These are phyloP conservation scores for Sorex maritimensis DNA, from an alignment of 2,797 vertebrate species.

Conservation along the genomic window DNA sequence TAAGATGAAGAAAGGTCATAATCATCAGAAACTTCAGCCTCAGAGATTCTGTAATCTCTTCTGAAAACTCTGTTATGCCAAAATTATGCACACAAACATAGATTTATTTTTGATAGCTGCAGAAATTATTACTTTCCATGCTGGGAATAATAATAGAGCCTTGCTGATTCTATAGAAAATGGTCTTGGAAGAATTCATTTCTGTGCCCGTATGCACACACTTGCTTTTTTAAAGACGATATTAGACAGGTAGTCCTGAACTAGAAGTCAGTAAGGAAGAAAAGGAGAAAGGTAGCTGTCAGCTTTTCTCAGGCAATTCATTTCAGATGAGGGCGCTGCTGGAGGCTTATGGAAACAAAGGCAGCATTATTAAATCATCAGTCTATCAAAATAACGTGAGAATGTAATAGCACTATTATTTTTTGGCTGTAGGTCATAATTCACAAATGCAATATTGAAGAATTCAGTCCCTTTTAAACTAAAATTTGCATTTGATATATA, in stretches of 20 bases:
- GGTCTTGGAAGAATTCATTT: constrained; percentile 34
- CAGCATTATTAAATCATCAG: constrained; percentile 63
- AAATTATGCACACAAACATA: constrained; percentile 47
- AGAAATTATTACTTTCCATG: constrained; percentile 37
- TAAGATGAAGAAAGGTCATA: constrained; percentile 43
- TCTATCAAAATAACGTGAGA: constrained; percentile 66
- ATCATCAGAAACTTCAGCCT: neutral
- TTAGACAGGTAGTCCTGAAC: constrained; percentile 24
- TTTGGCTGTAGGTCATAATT: constrained; percentile 10
- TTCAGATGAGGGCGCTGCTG: constrained; percentile 53
- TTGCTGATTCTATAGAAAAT: constrained; percentile 36
- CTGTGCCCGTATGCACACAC: neutral
- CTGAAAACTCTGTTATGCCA: constrained; percentile 15
- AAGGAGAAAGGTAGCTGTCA: constrained; percentile 37
- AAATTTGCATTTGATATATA: neutral
- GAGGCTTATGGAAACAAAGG: constrained; percentile 48
- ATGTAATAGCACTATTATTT: constrained; percentile 56
- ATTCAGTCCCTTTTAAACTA: neutral
- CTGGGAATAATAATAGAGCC: neutral
- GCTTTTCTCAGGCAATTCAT: constrained; percentile 65
- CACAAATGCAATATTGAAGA: constrained; percentile 1
- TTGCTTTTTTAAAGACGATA: constrained; percentile 47
- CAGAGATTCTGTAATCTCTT: neutral
- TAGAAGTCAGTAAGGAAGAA: constrained; percentile 65
- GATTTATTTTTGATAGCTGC: constrained; percentile 54